Percentiles rank a stretch among this genome's conserved stretches.
Evolutionary conservation across 2,797 vertebrate genomes (phyloP).

Genomic region (Chaenodraco wilsoni): DNA sequence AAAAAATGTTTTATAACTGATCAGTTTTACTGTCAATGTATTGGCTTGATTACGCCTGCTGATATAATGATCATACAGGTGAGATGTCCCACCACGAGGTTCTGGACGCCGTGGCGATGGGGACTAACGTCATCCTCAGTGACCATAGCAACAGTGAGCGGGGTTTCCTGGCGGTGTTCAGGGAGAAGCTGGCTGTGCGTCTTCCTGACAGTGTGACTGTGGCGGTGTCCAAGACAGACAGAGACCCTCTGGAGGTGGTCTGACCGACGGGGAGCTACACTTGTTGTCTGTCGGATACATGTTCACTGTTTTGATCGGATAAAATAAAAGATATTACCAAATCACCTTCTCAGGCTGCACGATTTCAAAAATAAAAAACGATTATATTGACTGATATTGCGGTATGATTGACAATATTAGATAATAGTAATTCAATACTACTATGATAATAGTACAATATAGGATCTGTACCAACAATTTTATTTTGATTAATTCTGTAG

Average conservation of each 20-base stretch:
- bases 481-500: too few relatives aligned
- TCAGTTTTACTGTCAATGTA: neutral
- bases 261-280: constrained; percentile 61
- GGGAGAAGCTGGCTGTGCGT: constrained; percentile 77
- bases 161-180: constrained; percentile 90
- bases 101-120: constrained; percentile 89
- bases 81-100: constrained; percentile 98
- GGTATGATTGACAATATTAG: too few relatives aligned
- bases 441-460: too few relatives aligned
- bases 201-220: constrained; percentile 85
- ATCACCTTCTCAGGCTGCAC: too few relatives aligned
- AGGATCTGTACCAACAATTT: too few relatives aligned
- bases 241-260: constrained; percentile 89
- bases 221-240: constrained; percentile 86
- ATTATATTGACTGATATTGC: too few relatives aligned
- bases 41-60: neutral
- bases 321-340: neutral
- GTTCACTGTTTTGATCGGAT: neutral
- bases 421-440: too few relatives aligned
- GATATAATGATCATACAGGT: constrained; percentile 75
- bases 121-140: constrained; percentile 91
- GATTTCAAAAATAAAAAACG: too few relatives aligned
- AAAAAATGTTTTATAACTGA: neutral
- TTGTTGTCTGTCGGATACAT: neutral
- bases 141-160: constrained; percentile 98